phyloP scores from a whole-genome alignment of 2,113 vertebrate genomes.

The Pygoscelis antarcticus region DNA sequence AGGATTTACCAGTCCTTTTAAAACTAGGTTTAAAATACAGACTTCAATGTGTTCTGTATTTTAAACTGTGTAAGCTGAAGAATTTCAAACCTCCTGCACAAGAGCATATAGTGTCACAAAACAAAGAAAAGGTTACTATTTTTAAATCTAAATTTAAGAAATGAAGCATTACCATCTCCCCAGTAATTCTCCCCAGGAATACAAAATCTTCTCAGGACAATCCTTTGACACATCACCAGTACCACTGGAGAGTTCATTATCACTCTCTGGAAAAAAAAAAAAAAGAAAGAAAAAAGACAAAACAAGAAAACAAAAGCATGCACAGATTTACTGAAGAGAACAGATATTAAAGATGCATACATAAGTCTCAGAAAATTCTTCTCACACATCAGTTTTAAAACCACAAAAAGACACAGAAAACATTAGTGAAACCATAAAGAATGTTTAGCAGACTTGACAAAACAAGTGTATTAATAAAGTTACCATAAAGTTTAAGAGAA shows the following conservation, averaged over 20 bases:
- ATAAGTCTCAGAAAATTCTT: background rate
- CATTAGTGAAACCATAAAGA: background rate
- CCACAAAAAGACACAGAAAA: background rate
- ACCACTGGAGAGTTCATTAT: constrained; percentile 96
- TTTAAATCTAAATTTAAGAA: constrained; percentile 22
- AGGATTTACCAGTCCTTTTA: background rate
- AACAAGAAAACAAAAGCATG: background rate
- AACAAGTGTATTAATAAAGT: background rate
- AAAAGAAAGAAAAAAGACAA: background rate
- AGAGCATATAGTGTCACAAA: background rate
- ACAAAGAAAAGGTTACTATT: background rate
- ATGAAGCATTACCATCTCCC: constrained; percentile 87
- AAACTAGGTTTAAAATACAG: background rate
- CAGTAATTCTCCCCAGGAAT: constrained; percentile 95
- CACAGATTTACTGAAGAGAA: constrained; percentile 1
- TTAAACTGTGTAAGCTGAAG: background rate
- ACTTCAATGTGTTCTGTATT: background rate
- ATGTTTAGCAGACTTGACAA: background rate
- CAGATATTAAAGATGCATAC: background rate
- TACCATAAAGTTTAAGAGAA: background rate
- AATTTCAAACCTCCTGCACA: background rate
- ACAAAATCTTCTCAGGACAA: constrained; percentile 96
- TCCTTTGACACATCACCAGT: constrained; percentile 98
- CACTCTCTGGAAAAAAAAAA: constrained; percentile 83
- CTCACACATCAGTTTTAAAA: background rate